Evolutionary conservation across 2,113 vertebrate genomes (phyloP).

Genomic region (Athene noctua): DNA sequence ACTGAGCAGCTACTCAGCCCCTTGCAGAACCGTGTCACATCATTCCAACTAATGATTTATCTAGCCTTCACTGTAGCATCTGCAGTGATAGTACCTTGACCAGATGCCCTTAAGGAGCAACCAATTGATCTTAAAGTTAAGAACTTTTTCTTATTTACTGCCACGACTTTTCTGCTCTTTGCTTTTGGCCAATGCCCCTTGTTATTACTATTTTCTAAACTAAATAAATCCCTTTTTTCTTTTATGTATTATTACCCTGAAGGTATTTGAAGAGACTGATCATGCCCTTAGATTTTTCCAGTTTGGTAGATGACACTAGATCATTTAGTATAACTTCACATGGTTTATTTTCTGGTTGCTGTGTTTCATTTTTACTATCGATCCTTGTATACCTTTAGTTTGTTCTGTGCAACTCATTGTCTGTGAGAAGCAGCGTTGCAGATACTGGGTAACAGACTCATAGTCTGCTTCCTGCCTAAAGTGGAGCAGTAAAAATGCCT

Average conservation of each 20-base stretch:
- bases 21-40: background rate
- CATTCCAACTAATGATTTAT: background rate
- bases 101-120: constrained; percentile 4
- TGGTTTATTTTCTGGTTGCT: background rate
- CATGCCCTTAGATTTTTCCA: background rate
- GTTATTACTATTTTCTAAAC: constrained; percentile 23
- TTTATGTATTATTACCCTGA: constrained; percentile 44
- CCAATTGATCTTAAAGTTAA: constrained; percentile 51
- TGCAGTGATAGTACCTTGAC: background rate
- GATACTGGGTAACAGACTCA: background rate
- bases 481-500: background rate
- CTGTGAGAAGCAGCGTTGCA: background rate
- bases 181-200: constrained; percentile 25
- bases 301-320: constrained; percentile 6
- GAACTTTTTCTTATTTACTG: constrained; percentile 58
- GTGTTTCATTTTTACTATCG: background rate
- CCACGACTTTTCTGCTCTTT: constrained; percentile 22
- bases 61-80: background rate
- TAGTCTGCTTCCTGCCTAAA: background rate
- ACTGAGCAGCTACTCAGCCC: background rate
- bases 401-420: background rate
- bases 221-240: constrained; percentile 58
- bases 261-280: constrained; percentile 49
- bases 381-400: background rate
- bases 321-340: background rate